These are phyloP conservation scores for Alauda arvensis DNA, from an alignment of 2,797 vertebrate species.

Conservation along the genomic window DNA sequence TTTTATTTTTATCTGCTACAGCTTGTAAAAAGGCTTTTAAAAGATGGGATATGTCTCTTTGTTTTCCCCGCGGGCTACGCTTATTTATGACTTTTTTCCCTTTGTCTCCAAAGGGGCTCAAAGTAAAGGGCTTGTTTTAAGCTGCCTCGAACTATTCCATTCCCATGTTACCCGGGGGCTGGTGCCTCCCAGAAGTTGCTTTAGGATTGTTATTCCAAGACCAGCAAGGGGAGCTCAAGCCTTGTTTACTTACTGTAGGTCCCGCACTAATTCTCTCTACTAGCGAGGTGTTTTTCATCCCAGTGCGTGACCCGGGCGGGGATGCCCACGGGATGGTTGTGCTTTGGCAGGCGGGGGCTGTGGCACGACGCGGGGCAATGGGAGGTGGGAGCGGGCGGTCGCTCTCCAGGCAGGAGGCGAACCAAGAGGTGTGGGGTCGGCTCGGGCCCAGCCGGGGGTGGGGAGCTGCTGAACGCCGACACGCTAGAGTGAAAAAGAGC, in stretches of 20 bases:
- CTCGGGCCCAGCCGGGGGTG: neutral
- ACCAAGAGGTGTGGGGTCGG: neutral
- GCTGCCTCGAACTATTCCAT: neutral
- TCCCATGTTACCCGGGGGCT: neutral
- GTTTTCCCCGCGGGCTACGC: neutral
- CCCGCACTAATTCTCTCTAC: neutral
- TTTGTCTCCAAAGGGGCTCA: neutral
- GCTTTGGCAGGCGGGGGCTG: neutral
- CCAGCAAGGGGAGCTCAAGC: constrained; percentile 42
- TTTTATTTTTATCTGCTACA: neutral
- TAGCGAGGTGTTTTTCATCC: neutral
- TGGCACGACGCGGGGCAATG: neutral
- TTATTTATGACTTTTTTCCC: neutral
- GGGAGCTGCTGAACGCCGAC: neutral
- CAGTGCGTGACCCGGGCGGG: neutral
- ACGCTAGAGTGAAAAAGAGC: neutral
- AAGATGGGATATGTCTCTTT: neutral
- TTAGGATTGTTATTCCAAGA: neutral
- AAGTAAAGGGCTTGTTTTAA: neutral
- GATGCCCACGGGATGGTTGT: neutral
- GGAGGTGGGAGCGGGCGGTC: neutral
- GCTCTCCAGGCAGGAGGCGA: neutral
- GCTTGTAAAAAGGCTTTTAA: constrained; percentile 40
- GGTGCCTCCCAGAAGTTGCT: neutral
- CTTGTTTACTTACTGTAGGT: neutral